phyloP scores from a whole-genome alignment of 2,113 vertebrate species.

The Pseudolaguvia tuberculata region DNA sequence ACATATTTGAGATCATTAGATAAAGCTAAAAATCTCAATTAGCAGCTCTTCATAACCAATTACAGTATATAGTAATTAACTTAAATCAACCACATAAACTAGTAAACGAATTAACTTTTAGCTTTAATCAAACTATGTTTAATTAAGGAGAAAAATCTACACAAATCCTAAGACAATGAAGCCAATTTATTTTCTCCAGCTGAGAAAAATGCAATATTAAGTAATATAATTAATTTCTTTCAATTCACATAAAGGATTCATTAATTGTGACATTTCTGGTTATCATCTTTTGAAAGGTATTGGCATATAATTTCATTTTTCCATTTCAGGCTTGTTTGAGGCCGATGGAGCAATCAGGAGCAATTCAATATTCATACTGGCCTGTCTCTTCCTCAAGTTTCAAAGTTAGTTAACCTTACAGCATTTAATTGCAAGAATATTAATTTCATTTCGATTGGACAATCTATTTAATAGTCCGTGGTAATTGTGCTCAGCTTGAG shows the following conservation, averaged over 20 bases:
- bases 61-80: constrained; percentile 54
- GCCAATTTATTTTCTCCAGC: constrained; percentile 58
- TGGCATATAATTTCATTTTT: constrained; percentile 65
- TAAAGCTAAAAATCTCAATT: constrained; percentile 24
- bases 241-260: constrained; percentile 71
- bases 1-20: constrained; percentile 9
- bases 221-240: constrained; percentile 71
- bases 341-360: constrained; percentile 61
- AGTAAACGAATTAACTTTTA: constrained; percentile 54
- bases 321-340: constrained; percentile 63
- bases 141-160: constrained; percentile 63
- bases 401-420: constrained; percentile 70
- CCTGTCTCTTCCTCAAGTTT: constrained; percentile 62
- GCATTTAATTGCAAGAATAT: constrained; percentile 68
- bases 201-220: constrained; percentile 66
- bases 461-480: constrained; percentile 60
- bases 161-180: constrained; percentile 57
- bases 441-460: constrained; percentile 70
- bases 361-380: constrained; percentile 66
- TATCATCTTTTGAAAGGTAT: constrained; percentile 68
- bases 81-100: constrained; percentile 39
- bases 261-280: constrained; percentile 67
- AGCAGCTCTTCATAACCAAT: constrained; percentile 41
- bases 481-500: constrained; percentile 58
- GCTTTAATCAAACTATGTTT: constrained; percentile 54